Conservation (phyloP, 2,888 invertebrate genomes). For the Abrostola tripartita region DNA sequence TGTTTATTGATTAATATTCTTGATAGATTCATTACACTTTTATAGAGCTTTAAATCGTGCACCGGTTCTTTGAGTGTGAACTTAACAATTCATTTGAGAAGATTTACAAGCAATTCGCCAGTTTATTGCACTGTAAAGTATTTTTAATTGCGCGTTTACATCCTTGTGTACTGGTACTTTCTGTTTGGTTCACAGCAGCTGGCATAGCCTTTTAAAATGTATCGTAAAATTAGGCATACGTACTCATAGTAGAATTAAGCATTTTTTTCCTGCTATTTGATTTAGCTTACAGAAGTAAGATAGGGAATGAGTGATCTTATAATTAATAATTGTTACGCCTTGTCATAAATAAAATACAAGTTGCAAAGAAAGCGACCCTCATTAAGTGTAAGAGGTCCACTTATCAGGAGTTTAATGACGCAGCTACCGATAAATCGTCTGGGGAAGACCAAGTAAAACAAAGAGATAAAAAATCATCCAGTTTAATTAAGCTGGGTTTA, state of each 20-base stretch:
- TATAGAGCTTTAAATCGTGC: conserved; percentile 40
- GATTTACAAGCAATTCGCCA: conserved; percentile 73
- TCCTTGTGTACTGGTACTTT: conserved; percentile 68
- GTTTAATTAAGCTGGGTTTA: conserved; percentile 74
- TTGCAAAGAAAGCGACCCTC: conserved; percentile 6
- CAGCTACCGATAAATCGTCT: conserved; percentile 8
- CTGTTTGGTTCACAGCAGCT: conserved; percentile 60
- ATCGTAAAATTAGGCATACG: conserved; percentile 58
- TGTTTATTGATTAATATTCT: conserved; percentile 14
- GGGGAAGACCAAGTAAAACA: conserved; percentile 56
- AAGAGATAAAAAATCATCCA: conserved; percentile 66
- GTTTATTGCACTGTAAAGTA: conserved; percentile 73
- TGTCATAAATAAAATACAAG: conserved; percentile 2
- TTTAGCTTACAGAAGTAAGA: neutral
- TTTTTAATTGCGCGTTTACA: conserved; percentile 75
- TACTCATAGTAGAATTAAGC: conserved; percentile 29
- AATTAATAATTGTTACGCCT: neutral
- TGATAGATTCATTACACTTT: conserved; percentile 53
- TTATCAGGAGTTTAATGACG: conserved; percentile 25
- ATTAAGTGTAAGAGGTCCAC: conserved; percentile 28
- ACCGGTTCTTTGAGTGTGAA: conserved; percentile 57
- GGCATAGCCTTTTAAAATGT: conserved; percentile 59
- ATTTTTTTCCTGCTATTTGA: neutral
- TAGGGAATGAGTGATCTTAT: no score
- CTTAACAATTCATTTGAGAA: conserved; percentile 61